Evolutionary conservation across 1,140 invertebrate genomes (phyloP), one percentile per base, ranked within the genome.

Genomic region (Medauroidea extradentata): DNA sequence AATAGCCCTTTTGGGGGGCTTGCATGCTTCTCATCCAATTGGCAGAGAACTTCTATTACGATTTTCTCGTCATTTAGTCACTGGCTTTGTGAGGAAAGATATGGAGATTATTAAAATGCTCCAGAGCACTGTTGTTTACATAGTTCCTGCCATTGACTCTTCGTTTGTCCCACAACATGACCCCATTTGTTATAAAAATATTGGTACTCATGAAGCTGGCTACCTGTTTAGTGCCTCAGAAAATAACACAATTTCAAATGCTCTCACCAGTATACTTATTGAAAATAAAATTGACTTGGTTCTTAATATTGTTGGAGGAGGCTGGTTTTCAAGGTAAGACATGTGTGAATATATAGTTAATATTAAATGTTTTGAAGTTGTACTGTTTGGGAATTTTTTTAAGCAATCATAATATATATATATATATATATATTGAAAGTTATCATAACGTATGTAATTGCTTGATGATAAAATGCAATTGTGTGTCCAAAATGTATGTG

Each of bases 11-110:
- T 76, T 96, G 13, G 93, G 93, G 29, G 91, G 91, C 23, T 69
- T 96, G 25, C 91, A 89, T 70, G 88, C 85, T 5, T 86, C 89
- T 8, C 89, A 95, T 67, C 88, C 91, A 1, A 73, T 90, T 14
- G 93, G 92, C 0, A 81, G 91, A 58, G 94, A 97, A 74, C 79
- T 97, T 27, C 71, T 90, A 0, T 68, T 95, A 1, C 85, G 93
- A 71, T 79, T 97, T 46, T 85, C 88, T 0, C 81, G 90, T 0
- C 93, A 97, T 77, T 76, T 97, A 14, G 69, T 87, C 9, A 83
- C 78, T 52, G 91, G 88, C 1, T 85, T 86, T 71, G 72, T 77
- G 39, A 76, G 85, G 24, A 81, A 83, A 9, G 82, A 93, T 68
- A 80, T 82, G 0, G 70, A 79, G 1, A 83, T 88, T 23, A 71